Conservation (phyloP, 2,888 invertebrate species). For the Cinara cedri region DNA sequence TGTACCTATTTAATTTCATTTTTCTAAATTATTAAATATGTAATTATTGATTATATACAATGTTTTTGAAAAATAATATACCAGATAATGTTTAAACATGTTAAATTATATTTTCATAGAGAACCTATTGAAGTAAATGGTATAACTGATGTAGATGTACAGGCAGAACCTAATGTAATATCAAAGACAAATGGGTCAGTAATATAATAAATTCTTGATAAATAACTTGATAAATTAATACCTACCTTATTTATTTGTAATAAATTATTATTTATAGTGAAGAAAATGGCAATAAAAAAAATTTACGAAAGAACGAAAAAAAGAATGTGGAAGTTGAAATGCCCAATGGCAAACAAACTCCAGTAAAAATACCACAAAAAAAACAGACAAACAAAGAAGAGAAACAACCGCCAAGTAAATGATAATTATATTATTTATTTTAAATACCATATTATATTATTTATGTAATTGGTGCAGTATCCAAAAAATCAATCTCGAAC, state of each 20-base stretch:
- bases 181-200: conserved; percentile 17
- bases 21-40: too few relatives aligned
- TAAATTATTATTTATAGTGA: not conserved
- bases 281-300: conserved; percentile 5
- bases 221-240: not conserved
- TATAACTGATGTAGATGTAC: conserved; percentile 14
- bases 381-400: conserved; percentile 14
- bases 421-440: not conserved
- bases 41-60: too few relatives aligned
- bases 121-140: conserved; percentile 18
- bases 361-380: conserved; percentile 1
- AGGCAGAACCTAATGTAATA: not conserved
- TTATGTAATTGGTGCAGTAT: not conserved
- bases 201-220: not conserved
- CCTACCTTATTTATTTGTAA: not conserved
- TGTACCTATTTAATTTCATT: not conserved
- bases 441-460: not conserved
- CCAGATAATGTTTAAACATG: not conserved
- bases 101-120: conserved; percentile 1
- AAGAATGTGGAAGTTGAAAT: not conserved
- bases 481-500: not conserved
- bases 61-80: too few relatives aligned
- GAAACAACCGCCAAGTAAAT: conserved; percentile 17
- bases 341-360: conserved; percentile 2
- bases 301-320: not conserved